phyloP scores from a whole-genome alignment of 2,797 vertebrate genomes.

The Rhinophrynus dorsalis region DNA sequence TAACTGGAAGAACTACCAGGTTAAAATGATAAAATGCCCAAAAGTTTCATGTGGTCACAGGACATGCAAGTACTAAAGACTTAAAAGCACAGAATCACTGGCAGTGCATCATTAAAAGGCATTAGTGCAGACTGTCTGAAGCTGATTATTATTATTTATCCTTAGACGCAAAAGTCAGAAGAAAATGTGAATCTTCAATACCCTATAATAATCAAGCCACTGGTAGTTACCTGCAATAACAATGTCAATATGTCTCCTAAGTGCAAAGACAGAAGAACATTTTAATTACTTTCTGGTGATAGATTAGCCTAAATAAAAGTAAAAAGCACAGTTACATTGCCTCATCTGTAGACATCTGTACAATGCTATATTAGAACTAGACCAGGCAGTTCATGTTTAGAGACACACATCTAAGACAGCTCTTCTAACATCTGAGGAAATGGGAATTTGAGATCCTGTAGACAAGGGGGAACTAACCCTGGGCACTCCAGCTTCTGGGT shows the following conservation, averaged over 20 bases:
- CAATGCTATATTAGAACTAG: too few relatives aligned
- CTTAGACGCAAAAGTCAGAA: slow-evolving; percentile 15
- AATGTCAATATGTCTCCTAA: slow-evolving; percentile 5
- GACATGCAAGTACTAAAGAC: background rate
- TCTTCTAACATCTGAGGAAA: too few relatives aligned
- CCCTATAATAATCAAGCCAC: slow-evolving; percentile 6
- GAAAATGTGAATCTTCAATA: slow-evolving; percentile 13
- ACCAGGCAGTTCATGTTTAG: too few relatives aligned
- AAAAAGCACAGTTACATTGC: too few relatives aligned
- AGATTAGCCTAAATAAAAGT: slow-evolving; percentile 1
- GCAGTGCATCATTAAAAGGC: slow-evolving; percentile 12
- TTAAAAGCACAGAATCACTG: slow-evolving; percentile 2
- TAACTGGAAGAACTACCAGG: background rate
- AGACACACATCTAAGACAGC: too few relatives aligned
- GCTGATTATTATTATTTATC: slow-evolving; percentile 30
- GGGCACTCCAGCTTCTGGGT: too few relatives aligned
- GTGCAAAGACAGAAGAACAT: slow-evolving; percentile 4
- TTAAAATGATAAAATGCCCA: slow-evolving; percentile 12
- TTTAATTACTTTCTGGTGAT: slow-evolving; percentile 14
- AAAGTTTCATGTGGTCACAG: background rate
- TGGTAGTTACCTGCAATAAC: background rate
- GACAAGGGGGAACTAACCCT: too few relatives aligned
- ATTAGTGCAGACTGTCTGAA: slow-evolving; percentile 8
- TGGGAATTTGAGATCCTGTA: too few relatives aligned
- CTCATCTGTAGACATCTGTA: too few relatives aligned